Base-by-base conservation (phyloP, 2,888 invertebrate species). In the Heterodera filipjevi region DNA sequence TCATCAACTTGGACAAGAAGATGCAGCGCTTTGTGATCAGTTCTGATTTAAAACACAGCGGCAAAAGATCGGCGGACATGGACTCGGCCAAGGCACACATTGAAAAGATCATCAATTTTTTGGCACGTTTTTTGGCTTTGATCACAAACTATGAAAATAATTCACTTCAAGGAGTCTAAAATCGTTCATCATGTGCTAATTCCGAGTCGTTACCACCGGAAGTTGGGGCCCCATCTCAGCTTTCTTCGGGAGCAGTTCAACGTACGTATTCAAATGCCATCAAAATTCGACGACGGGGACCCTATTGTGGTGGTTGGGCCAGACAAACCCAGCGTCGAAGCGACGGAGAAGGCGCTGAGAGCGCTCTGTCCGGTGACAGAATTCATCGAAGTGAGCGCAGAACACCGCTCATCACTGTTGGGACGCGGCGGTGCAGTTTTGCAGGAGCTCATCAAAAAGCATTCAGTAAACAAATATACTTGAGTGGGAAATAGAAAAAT, bases 31-130 rank as follows among this genome's bases (percentile, higher is more conserved):
- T 59, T 59, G 59, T 27, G 27, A n/a, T 59, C 10, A 27, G 59
- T 59, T 59, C n/a, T 6, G 22, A 19, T 53, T 19, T 22, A 53
- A 53, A 53, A 53, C 22, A 53, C 22, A 53, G 22, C 53, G 22
- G 22, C 39, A 49, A 49, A 12, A 8, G 49, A 49, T 19, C 14
- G 22, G n/a, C 59, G 10, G 59, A n/a, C 6, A 22, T 59, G 5
- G 59, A 59, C 10, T 59, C 59, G 59, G n/a, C 59, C 59, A 59
- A 59, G 59, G 59, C 59, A 12, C 59, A 59, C 27, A 59, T 59
- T 59, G 59, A 59, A 12, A 59, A 27, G 59, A 59, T 59, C 59
- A 59, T 59, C 59, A 27, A 59, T 8, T 27, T 22, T n/a, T 59
- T 59, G 59, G 59, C 27, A 27, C 10, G 27, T 59, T 27, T 14